Evolutionary conservation across 2,888 invertebrate genomes (phyloP).

Genomic region (Drosophila anomalipes): DNA sequence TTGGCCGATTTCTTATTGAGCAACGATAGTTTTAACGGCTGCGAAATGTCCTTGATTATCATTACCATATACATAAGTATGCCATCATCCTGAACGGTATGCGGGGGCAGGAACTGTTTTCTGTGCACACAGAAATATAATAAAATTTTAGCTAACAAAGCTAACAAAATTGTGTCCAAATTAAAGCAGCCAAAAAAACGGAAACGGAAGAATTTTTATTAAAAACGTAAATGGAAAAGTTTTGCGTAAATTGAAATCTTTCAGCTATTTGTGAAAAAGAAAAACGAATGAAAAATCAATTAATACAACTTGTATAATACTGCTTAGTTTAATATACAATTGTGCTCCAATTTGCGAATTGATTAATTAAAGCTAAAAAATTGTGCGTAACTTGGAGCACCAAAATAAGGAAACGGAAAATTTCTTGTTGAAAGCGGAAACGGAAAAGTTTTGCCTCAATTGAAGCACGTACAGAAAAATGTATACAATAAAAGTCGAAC

Average conservation of each 20-base stretch:
- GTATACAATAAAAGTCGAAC: background rate
- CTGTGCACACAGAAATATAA: constrained; percentile 46
- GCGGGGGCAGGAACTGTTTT: constrained; percentile 60
- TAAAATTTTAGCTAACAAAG: background rate
- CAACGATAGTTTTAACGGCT: constrained; percentile 75
- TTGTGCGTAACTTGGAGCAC: background rate
- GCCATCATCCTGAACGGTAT: constrained; percentile 79
- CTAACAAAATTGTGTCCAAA: background rate
- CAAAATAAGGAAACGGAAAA: background rate
- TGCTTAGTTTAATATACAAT: background rate
- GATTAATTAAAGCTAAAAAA: background rate
- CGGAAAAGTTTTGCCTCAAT: background rate
- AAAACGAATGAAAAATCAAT: background rate
- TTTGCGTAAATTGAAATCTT: too few species aligned
- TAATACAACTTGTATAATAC: background rate
- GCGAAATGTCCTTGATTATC: constrained; percentile 75
- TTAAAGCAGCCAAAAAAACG: background rate
- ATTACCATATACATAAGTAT: constrained; percentile 82
- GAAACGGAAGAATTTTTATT: background rate
- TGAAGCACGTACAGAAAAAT: background rate
- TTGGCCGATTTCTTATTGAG: constrained; percentile 80
- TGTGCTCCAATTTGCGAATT: background rate
- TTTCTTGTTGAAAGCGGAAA: background rate
- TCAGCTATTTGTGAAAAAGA: background rate
- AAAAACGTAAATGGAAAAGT: background rate